Percentiles rank a stretch among this genome's conserved stretches.
Evolutionary conservation across 92 coral and sea anemone genomes (phyloP).

Genomic region (Parazoanthus atlanticus): DNA sequence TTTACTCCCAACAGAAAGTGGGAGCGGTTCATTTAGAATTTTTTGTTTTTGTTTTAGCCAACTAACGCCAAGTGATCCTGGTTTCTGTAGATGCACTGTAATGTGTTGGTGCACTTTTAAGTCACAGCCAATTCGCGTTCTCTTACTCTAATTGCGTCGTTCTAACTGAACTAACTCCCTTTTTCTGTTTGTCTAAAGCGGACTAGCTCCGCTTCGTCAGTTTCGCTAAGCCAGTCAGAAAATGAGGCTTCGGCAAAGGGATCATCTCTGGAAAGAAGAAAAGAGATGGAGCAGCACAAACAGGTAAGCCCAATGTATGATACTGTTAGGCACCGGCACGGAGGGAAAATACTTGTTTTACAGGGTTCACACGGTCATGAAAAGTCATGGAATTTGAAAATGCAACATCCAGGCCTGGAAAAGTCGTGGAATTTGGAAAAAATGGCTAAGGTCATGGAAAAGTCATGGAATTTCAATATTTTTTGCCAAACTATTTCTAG

Average conservation of each 20-base stretch:
- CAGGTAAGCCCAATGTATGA: background rate
- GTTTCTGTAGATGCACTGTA: too few relatives aligned
- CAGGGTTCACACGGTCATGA: too few relatives aligned
- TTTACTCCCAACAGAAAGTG: background rate
- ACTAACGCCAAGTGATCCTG: too few relatives aligned
- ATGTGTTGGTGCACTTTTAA: too few relatives aligned
- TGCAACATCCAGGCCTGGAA: too few relatives aligned
- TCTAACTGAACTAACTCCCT: background rate
- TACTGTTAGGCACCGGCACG: background rate
- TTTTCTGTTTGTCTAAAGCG: constrained; percentile 4
- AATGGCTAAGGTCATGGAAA: too few relatives aligned
- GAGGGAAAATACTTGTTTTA: too few relatives aligned
- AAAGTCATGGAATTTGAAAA: too few relatives aligned
- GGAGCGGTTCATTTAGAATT: background rate
- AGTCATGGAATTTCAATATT: too few relatives aligned
- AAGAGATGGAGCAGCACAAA: constrained; percentile 24
- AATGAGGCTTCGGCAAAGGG: background rate
- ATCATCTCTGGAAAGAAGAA: constrained; percentile 27
- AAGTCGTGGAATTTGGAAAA: too few relatives aligned
- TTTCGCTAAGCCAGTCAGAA: background rate
- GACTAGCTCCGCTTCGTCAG: constrained; percentile 14
- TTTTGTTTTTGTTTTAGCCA: too few relatives aligned
- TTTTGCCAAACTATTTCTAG: too few relatives aligned
- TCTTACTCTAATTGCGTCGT: background rate
- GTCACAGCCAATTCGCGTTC: background rate